A percentile compares a stretch with the other conserved stretches of the same genome.
Conservation (phyloP, 1,140 invertebrate species). For the Cheumatopsyche charites region DNA sequence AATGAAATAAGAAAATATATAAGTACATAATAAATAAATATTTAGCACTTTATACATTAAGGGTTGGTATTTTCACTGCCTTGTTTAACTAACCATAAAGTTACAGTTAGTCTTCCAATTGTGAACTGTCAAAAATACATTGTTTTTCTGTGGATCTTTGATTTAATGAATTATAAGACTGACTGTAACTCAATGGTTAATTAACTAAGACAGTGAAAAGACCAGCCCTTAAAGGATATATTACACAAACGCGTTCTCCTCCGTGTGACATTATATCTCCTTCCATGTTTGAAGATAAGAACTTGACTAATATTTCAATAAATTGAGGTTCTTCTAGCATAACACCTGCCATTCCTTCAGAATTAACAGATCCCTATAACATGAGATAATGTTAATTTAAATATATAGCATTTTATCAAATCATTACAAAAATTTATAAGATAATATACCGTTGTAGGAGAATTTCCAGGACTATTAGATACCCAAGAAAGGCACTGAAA, state of each 20-base stretch:
- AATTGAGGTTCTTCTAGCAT: constrained; percentile 43
- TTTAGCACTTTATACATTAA: too few relatives aligned
- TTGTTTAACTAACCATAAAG: too few relatives aligned
- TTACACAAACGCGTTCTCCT: constrained; percentile 43
- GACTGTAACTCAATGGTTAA: too few relatives aligned
- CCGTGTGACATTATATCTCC: constrained; percentile 35
- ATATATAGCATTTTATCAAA: background rate
- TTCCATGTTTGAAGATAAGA: constrained; percentile 44
- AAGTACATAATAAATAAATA: background rate
- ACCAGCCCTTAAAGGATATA: too few relatives aligned
- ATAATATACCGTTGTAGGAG: constrained; percentile 54
- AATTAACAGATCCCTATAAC: constrained; percentile 35
- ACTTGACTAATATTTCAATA: constrained; percentile 45
- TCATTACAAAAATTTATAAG: background rate
- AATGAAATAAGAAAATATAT: background rate
- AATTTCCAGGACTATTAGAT: constrained; percentile 48
- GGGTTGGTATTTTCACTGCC: too few relatives aligned
- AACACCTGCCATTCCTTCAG: constrained; percentile 41
- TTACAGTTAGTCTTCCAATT: too few relatives aligned
- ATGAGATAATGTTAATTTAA: background rate
- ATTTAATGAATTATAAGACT: too few relatives aligned
- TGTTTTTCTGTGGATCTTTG: too few relatives aligned
- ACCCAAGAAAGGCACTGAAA: constrained; percentile 61
- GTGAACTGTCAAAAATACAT: too few relatives aligned
- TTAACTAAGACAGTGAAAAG: too few relatives aligned